Base-by-base conservation (phyloP, 2,113 vertebrate genomes). In the Calyptommatus sinebrachiatus region DNA sequence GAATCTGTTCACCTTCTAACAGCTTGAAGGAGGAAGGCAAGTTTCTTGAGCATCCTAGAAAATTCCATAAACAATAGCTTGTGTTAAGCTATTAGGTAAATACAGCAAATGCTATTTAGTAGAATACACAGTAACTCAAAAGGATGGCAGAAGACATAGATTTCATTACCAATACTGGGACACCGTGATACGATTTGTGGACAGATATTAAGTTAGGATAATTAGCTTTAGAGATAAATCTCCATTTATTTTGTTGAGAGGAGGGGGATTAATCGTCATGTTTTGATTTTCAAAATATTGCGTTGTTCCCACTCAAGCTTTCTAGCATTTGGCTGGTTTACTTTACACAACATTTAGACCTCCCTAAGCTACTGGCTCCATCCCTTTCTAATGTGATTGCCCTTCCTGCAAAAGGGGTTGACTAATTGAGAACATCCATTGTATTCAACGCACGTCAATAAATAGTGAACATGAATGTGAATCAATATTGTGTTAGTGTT, bases 401-500 rank as follows among this genome's bases (percentile, higher is more conserved):
- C 79, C 89, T 87, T 90, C 91, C 83, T 86, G 86, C 67, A 65
- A 90, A 91, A 81, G 89, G 86, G 85, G 86, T 73, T 80, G 88
- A 80, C 91, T 92, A 92, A 94, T 91, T 94, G 94, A 95, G 92
- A 95, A 92, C 84, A 74, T 87, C 91, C 89, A 94, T 93, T 91
- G 88, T 89, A 95, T 95, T 94, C 95, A 67, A 85, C 71, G 89
- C 94, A 95, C 92, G 93, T 95, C 92, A 90, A 95, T 95, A 94
- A 96, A 95, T 91, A 94, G 90, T 73, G 90, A 93, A 90, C 94
- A 93, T 84, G 91, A 94, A 94, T 93, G 93, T 88, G 92, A 95
- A 95, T 95, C 94, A 92, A 94, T 95, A 93, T 90, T 92, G 90
- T 95, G 94, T 96, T 96, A 95, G 95, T 91, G 92, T 71, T 94